Conservation (phyloP, 2,113 vertebrate genomes). For the Sus scrofa region DNA sequence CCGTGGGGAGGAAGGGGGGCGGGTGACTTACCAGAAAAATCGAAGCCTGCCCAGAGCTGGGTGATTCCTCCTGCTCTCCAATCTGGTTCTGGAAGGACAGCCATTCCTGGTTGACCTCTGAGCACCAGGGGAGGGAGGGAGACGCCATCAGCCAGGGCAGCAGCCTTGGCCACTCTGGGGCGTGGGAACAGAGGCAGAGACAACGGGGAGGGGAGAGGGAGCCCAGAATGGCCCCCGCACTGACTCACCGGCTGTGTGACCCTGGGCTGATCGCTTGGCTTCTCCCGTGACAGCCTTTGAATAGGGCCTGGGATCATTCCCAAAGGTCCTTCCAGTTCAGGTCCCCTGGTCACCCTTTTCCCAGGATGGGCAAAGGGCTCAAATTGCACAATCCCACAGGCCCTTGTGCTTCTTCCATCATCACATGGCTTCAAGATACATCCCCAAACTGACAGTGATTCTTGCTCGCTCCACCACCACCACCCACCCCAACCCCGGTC, state of each 20-base stretch:
- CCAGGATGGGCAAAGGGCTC: slow-evolving; percentile 6
- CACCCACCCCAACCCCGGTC: neutral
- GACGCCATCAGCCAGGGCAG: neutral
- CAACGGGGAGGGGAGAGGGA: neutral
- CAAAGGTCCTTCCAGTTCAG: slow-evolving; percentile 2
- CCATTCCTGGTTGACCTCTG: slow-evolving; percentile 50
- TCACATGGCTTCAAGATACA: neutral
- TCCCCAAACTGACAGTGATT: neutral
- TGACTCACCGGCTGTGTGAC: slow-evolving; percentile 68
- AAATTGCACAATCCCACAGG: neutral
- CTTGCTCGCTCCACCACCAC: neutral
- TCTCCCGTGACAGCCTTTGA: neutral
- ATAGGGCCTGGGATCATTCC: slow-evolving; percentile 21
- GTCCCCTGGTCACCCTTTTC: slow-evolving; percentile 15
- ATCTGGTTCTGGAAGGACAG: neutral
- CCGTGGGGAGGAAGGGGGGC: neutral
- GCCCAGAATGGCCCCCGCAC: neutral
- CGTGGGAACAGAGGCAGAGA: slow-evolving; percentile 74
- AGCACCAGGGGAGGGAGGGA: neutral
- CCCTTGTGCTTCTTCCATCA: neutral
- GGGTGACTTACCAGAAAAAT: neutral
- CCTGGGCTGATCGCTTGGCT: slow-evolving; percentile 11
- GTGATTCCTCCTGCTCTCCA: neutral
- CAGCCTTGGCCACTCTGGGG: slow-evolving; percentile 29
- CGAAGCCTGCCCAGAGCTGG: neutral